Conservation (phyloP, 2,113 vertebrate genomes). For the Myocastor coypus region DNA sequence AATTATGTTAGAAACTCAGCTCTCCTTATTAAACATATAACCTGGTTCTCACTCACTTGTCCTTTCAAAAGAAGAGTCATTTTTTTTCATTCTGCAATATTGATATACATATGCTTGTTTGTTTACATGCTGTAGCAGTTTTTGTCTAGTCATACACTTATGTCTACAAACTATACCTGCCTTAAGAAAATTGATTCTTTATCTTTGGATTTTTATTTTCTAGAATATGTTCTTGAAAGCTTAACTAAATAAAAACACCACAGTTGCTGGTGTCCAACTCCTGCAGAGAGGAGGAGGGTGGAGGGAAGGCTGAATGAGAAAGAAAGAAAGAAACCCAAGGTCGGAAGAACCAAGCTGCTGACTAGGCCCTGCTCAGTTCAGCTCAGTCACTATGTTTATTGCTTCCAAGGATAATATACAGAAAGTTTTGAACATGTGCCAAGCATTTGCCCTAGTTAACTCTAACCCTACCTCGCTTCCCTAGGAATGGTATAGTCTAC, state of each 20-base stretch:
- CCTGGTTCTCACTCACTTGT: background rate
- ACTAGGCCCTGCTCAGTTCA: too few relatives aligned
- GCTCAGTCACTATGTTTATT: too few relatives aligned
- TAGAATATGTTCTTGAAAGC: background rate
- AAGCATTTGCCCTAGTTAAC: too few relatives aligned
- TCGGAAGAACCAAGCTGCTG: too few relatives aligned
- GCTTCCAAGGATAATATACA: too few relatives aligned
- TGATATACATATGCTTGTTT: slow-evolving; percentile 31
- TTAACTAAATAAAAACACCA: slow-evolving; percentile 17
- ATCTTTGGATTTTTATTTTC: slow-evolving; percentile 19
- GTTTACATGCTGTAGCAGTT: slow-evolving; percentile 29
- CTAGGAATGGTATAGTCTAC: too few relatives aligned
- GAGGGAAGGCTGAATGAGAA: too few relatives aligned
- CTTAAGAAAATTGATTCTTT: slow-evolving; percentile 35
- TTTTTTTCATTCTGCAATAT: background rate
- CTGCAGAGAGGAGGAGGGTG: too few relatives aligned
- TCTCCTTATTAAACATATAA: slow-evolving; percentile 5
- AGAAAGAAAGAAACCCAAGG: too few relatives aligned
- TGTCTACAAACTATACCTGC: background rate
- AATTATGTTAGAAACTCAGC: slow-evolving; percentile 16
- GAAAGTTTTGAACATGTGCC: too few relatives aligned
- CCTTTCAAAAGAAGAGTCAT: background rate
- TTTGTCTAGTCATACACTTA: slow-evolving; percentile 59
- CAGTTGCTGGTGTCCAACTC: too few relatives aligned
- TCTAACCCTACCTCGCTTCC: too few relatives aligned